These are phyloP conservation scores for Athetis lepigone DNA, from an alignment of 2,888 invertebrate genomes.

Conservation along the genomic window DNA sequence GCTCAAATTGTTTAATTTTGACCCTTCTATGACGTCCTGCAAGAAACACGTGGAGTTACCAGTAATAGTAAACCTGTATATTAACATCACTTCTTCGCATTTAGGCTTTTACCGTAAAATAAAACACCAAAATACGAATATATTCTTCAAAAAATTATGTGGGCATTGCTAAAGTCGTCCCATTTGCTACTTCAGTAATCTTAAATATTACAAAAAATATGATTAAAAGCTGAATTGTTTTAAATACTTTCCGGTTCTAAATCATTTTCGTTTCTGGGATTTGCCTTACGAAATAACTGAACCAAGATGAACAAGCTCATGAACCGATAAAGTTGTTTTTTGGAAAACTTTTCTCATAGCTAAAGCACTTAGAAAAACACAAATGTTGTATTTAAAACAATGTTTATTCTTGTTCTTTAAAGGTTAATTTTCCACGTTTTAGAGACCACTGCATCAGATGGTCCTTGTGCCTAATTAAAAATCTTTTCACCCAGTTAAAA, in stretches of 20 bases:
- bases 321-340: neutral
- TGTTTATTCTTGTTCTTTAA: neutral
- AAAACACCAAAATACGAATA: slow-evolving; percentile 3
- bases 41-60: too few species aligned
- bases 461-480: neutral
- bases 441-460: neutral
- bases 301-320: neutral
- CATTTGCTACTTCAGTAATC: too few species aligned
- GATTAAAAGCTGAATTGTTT: too few species aligned
- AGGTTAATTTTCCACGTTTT: neutral
- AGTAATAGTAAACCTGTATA: too few species aligned
- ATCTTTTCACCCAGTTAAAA: neutral
- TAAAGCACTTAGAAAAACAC: neutral
- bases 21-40: too few species aligned
- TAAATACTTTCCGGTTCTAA: neutral
- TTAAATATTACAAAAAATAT: too few species aligned
- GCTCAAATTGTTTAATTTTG: too few species aligned
- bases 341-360: neutral
- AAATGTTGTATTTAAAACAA: neutral
- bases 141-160: neutral
- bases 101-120: slow-evolving; percentile 1
- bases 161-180: too few species aligned
- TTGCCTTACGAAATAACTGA: neutral
- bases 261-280: neutral
- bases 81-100: too few species aligned